phyloP scores from a whole-genome alignment of 1,140 invertebrate genomes.

The Trichonephila clavata region DNA sequence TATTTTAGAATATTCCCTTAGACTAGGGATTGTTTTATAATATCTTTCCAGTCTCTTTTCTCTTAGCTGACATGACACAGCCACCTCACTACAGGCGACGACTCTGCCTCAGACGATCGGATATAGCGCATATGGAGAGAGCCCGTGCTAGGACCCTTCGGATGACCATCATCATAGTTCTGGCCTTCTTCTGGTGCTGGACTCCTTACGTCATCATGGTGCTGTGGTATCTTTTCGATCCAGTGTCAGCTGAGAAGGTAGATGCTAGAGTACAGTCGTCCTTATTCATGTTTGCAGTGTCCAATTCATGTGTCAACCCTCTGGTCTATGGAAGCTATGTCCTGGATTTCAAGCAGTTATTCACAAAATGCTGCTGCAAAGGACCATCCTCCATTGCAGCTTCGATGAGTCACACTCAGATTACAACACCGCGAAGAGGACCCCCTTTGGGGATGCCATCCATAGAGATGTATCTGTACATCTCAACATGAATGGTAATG shows the following conservation, averaged over 20 bases:
- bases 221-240: constrained; percentile 84
- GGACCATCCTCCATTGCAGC: not conserved
- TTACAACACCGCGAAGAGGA: constrained; percentile 22
- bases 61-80: constrained; percentile 48
- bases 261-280: too few species aligned
- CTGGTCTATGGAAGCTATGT: too few species aligned
- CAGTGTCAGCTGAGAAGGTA: too few species aligned
- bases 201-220: constrained; percentile 90
- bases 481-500: constrained; percentile 27
- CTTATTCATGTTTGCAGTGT: too few species aligned
- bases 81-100: constrained; percentile 77
- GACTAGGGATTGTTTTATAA: not conserved
- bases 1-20: too few species aligned
- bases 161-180: constrained; percentile 92
- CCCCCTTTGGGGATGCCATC: not conserved
- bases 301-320: too few species aligned
- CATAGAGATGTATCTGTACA: not conserved
- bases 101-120: constrained; percentile 84
- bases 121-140: constrained; percentile 85
- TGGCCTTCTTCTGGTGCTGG: constrained; percentile 90
- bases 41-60: constrained; percentile 41
- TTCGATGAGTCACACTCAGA: constrained; percentile 18
- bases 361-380: not conserved
- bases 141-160: constrained; percentile 84
- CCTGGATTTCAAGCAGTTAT: not conserved